Evolutionary conservation across 2,113 vertebrate genomes (phyloP).

Genomic region (Festucalex cinctus): DNA sequence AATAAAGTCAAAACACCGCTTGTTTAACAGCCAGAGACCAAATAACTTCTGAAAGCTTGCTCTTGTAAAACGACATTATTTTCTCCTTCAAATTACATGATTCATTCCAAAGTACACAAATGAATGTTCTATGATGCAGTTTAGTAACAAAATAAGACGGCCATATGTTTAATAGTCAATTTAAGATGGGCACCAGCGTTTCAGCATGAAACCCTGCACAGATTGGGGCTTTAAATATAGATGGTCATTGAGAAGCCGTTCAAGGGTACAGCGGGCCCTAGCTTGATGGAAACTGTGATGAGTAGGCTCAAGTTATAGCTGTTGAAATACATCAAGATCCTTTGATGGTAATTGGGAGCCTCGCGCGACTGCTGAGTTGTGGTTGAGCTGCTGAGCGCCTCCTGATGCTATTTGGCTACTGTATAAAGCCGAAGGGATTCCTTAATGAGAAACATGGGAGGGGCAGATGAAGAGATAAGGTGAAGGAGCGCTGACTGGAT

Average conservation of each 20-base stretch:
- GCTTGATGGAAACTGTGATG: slow-evolving; percentile 32
- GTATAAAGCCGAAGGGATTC: slow-evolving; percentile 24
- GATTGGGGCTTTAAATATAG: slow-evolving; percentile 26
- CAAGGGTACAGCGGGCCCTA: slow-evolving; percentile 17
- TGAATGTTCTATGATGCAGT: not conserved
- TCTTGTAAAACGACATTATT: not conserved
- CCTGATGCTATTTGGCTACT: slow-evolving; percentile 36
- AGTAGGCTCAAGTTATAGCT: slow-evolving; percentile 27
- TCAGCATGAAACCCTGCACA: not conserved
- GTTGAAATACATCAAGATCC: slow-evolving; percentile 35
- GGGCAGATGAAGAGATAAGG: slow-evolving; percentile 42
- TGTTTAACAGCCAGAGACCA: too few relatives aligned
- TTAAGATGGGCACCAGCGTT: not conserved
- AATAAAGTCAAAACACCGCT: too few relatives aligned
- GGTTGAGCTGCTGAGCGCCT: slow-evolving; percentile 2
- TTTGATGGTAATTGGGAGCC: slow-evolving; percentile 54
- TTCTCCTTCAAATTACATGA: not conserved
- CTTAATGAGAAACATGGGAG: slow-evolving; percentile 27
- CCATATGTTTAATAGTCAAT: not conserved
- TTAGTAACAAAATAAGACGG: not conserved
- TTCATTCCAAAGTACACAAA: not conserved
- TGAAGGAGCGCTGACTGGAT: slow-evolving; percentile 23
- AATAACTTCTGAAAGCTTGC: not conserved
- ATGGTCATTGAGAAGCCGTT: slow-evolving; percentile 27
- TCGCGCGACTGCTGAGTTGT: slow-evolving; percentile 38